Evolutionary conservation across 2,113 vertebrate species (phyloP), one percentile per base, ranked within the genome.

Genomic region (Synodontis membranacea): DNA sequence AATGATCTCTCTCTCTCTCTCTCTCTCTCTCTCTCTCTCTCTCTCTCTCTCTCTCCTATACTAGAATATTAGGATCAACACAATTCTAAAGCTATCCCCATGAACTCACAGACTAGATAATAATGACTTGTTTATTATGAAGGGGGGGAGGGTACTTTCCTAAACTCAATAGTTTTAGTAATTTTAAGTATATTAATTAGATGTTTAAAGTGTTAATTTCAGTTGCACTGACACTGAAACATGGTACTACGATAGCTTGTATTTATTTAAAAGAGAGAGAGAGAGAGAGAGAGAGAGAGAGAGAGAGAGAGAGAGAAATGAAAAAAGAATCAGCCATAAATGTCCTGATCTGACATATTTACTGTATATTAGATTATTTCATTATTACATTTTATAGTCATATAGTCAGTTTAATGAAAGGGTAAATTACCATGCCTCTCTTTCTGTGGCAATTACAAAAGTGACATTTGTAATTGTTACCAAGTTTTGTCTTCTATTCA

Each of bases 11-110:
- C n/a, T n/a, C n/a, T n/a, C n/a, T n/a, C n/a, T n/a, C n/a, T n/a
- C n/a, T n/a, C n/a, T n/a, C n/a, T n/a, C n/a, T n/a, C n/a, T n/a
- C n/a, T n/a, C n/a, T n/a, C n/a, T n/a, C n/a, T n/a, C n/a, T n/a
- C n/a, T n/a, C n/a, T n/a, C n/a, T n/a, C n/a, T n/a, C n/a, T n/a
- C n/a, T n/a, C n/a, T n/a, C n/a, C n/a, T 74, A 48, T 84, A 82
- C 87, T 78, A 72, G 80, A 60, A 34, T 86, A 75, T 89, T 89
- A 91, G 74, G 88, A 88, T 90, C 80, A 28, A 52, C 80, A 87
- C 80, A 88, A 60, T 60, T 58, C 54, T 58, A 58, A 21, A 17
- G 88, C 66, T 83, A 87, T 83, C 48, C 79, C 11, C 37, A 62
- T 80, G 83, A 58, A 85, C 44, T 58, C 62, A 80, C 31, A 50